These are phyloP conservation scores for Actinernus sp. DNA, from an alignment of 92 coral and sea anemone species.

Conservation along the genomic window DNA sequence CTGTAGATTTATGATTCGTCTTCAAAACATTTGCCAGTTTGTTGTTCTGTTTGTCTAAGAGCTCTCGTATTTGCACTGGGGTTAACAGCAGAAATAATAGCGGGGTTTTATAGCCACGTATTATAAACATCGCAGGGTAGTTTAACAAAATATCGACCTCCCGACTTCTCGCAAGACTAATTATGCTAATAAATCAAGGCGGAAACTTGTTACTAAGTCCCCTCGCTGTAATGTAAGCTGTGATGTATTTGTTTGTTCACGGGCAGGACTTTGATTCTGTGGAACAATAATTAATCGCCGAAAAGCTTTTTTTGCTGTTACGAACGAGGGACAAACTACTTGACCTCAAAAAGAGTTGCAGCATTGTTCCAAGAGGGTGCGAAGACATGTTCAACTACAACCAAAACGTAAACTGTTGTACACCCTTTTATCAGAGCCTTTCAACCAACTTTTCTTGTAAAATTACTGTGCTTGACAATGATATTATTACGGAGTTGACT, in stretches of 20 bases:
- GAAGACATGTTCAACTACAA: background rate
- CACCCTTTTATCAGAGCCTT: background rate
- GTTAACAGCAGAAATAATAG: slow-evolving; percentile 31
- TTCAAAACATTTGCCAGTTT: no score
- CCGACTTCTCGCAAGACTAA: no score
- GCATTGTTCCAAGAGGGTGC: background rate
- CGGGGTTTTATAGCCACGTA: slow-evolving; percentile 3
- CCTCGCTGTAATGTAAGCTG: no score
- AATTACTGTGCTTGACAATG: no score
- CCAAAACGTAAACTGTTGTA: background rate
- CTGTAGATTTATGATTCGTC: no score
- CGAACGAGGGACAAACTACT: background rate
- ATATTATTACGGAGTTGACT: no score
- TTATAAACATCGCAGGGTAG: slow-evolving; percentile 21
- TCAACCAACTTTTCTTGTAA: background rate
- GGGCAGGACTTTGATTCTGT: no score
- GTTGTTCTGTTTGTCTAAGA: slow-evolving; percentile 16
- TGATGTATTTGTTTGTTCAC: background rate
- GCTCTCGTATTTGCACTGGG: background rate
- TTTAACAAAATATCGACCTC: no score
- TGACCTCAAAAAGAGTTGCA: background rate
- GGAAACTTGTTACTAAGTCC: no score
- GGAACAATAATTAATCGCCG: no score
- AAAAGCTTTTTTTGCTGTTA: background rate
- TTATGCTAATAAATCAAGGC: no score